Base-by-base conservation (phyloP, 2,113 vertebrate species). In the Ivindomyrus marchei region DNA sequence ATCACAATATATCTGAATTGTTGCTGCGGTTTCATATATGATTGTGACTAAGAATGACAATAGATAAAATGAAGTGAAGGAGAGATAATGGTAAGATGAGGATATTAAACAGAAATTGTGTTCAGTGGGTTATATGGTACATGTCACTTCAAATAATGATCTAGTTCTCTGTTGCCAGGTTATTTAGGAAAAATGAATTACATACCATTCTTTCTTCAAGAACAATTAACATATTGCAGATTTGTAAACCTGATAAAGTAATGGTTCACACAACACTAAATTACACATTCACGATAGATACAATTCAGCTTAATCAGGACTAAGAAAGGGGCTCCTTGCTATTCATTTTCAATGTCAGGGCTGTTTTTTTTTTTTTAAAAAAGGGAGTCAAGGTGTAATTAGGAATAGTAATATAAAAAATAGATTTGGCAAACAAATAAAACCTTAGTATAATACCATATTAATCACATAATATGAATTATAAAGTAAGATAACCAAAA, bases 41-140 rank as follows among this genome's bases (percentile, higher is more conserved):
- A 70, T 31, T 31, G 62, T 70, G 62, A 70, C 62, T 70, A 70
- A 70, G 62, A 70, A 31, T 70, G 62, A 70, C 62, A 70, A 70
- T 13, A 70, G 9, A 70, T 70, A 31, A 31, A 70, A 70, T 70
- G 62, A 70, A 70, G 62, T 27, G 62, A 70, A 31, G 62, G 62
- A 70, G 62, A 70, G n/a, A 70, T 70, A 70, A 70, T 70, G 10
- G 27, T 70, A 70, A 31, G 62, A 70, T 31, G n/a, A 66, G 24
- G 58, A 31, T 31, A 70, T 70, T 31, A 70, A 70, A 70, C 3
- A 31, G n/a, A 70, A 70, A 70, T 31, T 70, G 62, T 70, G n/a
- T 27, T 66, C 58, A 66, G 58, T 66, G n/a, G 58, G 24, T 27
- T 66, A 66, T 66, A 27, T 66, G 58, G 87, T 92, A 88, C 91